These are phyloP conservation scores for Aphodius sticticus DNA, from an alignment of 2,888 invertebrate species.

Conservation along the genomic window DNA sequence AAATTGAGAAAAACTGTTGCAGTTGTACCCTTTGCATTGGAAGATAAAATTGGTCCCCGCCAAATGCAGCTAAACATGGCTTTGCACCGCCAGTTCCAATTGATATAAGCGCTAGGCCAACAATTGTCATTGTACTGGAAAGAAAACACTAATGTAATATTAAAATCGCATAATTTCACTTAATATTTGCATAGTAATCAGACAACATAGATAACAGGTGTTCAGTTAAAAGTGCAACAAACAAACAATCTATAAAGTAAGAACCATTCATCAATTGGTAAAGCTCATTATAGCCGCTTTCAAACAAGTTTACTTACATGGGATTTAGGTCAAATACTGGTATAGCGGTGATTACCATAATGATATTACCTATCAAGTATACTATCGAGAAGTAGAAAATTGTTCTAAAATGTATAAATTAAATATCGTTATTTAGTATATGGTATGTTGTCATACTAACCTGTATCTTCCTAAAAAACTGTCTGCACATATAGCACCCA, in stretches of 20 bases:
- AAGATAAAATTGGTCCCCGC: slow-evolving; percentile 90
- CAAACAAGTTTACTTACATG: slow-evolving; percentile 27
- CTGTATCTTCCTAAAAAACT: slow-evolving; percentile 85
- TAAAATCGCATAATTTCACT: background rate
- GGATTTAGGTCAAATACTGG: slow-evolving; percentile 67
- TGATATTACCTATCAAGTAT: slow-evolving; percentile 83
- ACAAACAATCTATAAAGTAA: background rate
- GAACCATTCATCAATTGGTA: no score
- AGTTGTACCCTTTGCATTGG: slow-evolving; percentile 82
- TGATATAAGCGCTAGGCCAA: slow-evolving; percentile 78
- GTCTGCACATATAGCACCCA: slow-evolving; percentile 95
- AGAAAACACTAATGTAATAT: slow-evolving; percentile 16
- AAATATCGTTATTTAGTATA: background rate
- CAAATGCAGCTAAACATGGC: slow-evolving; percentile 94
- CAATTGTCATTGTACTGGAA: slow-evolving; percentile 36
- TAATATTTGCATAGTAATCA: background rate
- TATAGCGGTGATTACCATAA: slow-evolving; percentile 76
- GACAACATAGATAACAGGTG: no score
- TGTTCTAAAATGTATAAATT: slow-evolving; percentile 65
- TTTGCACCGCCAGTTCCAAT: slow-evolving; percentile 97
- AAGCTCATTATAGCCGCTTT: background rate
- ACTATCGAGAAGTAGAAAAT: slow-evolving; percentile 89
- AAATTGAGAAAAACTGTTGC: slow-evolving; percentile 90
- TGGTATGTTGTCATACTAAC: slow-evolving; percentile 16
- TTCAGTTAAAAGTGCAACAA: no score